Evolutionary conservation across 2,113 vertebrate species (phyloP).

Genomic region (Vidua chalybeata): DNA sequence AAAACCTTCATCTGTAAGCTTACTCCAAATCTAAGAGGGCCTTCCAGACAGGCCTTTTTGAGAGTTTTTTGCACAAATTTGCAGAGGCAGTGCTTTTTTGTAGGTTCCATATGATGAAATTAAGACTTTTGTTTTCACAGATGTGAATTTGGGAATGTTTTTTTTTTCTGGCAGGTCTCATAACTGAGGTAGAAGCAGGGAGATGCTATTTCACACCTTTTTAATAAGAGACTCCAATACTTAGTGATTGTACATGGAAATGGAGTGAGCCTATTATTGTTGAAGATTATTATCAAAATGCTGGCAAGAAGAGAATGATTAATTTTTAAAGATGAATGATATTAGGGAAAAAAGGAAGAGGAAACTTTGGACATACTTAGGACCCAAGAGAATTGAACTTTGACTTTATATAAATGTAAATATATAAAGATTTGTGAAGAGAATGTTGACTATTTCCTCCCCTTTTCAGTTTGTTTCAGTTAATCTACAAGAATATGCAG

Average conservation of each 20-base stretch:
- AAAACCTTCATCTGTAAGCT: accelerated
- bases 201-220: not conserved
- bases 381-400: not conserved
- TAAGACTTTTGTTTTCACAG: not conserved
- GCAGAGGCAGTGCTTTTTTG: not conserved
- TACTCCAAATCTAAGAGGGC: not conserved
- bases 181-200: not conserved
- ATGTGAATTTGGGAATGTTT: not conserved
- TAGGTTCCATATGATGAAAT: not conserved
- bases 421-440: not conserved
- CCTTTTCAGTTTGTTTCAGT: not conserved
- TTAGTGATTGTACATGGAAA: not conserved
- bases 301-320: not conserved
- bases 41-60: not conserved
- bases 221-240: not conserved
- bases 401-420: not conserved
- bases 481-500: not conserved
- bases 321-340: not conserved
- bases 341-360: not conserved
- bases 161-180: not conserved
- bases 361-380: not conserved
- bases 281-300: not conserved
- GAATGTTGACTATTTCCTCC: conserved; percentile 24
- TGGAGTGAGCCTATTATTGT: not conserved
- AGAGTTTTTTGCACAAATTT: not conserved